phyloP scores from a whole-genome alignment of 2,113 vertebrate species.

The Zosterops borbonicus region DNA sequence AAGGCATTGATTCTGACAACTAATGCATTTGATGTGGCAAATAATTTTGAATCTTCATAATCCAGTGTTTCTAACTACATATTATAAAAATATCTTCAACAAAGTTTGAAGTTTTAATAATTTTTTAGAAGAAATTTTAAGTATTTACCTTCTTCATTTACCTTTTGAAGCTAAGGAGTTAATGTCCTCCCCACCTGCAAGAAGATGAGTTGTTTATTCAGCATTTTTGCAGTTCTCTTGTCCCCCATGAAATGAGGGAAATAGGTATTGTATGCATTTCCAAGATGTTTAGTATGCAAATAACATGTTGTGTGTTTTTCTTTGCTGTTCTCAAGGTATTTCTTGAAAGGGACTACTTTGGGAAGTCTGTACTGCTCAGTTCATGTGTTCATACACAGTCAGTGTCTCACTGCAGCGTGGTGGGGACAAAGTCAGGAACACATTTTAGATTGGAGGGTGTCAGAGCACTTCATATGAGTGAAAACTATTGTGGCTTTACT shows the following conservation, averaged over 20 bases:
- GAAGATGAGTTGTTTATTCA: neutral
- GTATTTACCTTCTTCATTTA: neutral
- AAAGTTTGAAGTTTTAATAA: neutral
- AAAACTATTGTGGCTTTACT: neutral
- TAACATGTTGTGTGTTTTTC: neutral
- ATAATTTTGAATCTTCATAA: neutral
- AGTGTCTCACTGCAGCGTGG: neutral
- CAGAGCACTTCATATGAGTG: neutral
- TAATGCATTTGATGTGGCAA: neutral
- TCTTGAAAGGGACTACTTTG: neutral
- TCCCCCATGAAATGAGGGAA: neutral
- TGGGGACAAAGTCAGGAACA: neutral
- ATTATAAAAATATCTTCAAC: neutral
- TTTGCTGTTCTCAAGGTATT: neutral
- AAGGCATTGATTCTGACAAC: neutral
- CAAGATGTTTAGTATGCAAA: neutral
- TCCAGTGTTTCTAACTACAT: neutral
- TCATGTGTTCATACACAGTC: neutral
- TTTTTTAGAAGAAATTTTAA: neutral
- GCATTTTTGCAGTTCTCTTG: neutral
- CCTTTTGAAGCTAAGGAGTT: neutral
- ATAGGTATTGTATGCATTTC: neutral
- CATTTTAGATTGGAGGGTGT: neutral
- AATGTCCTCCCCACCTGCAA: accelerated
- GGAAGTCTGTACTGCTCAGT: neutral